These are phyloP conservation scores for Nasonia longicornis DNA, from an alignment of 1,140 invertebrate genomes.

Conservation along the genomic window DNA sequence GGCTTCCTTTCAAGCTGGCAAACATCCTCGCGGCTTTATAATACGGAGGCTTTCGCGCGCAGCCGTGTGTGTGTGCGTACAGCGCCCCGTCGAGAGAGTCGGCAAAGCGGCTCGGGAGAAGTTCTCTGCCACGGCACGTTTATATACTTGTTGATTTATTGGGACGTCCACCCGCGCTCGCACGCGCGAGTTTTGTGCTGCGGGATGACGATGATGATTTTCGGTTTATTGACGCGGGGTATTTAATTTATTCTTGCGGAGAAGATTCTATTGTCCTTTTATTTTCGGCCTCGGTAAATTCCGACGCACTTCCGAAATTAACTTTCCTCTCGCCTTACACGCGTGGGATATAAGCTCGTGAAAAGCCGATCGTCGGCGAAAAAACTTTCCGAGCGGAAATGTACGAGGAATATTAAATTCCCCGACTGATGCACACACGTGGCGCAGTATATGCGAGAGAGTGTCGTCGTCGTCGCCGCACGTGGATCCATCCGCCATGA, in stretches of 20 bases:
- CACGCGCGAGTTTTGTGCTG: no score
- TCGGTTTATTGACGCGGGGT: neutral
- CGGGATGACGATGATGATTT: neutral
- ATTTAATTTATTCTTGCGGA: neutral
- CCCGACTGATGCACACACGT: neutral
- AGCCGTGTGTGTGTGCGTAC: neutral
- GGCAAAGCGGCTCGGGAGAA: neutral
- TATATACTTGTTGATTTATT: slow-evolving; percentile 37
- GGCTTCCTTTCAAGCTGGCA: slow-evolving; percentile 33
- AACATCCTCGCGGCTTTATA: slow-evolving; percentile 22
- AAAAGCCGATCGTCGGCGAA: slow-evolving; percentile 8
- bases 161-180: slow-evolving; percentile 22
- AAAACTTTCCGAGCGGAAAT: slow-evolving; percentile 1
- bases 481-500: slow-evolving; percentile 20
- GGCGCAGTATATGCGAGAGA: neutral
- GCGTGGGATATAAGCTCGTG: neutral
- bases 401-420: slow-evolving; percentile 10
- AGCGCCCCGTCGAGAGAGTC: neutral
- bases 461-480: neutral
- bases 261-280: no score
- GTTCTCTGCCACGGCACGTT: slow-evolving; percentile 14
- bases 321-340: neutral
- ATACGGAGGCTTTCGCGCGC: neutral
- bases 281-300: neutral
- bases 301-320: neutral